phyloP scores from a whole-genome alignment of 2,888 invertebrate genomes.

The Acanthacorydalis orientalis region DNA sequence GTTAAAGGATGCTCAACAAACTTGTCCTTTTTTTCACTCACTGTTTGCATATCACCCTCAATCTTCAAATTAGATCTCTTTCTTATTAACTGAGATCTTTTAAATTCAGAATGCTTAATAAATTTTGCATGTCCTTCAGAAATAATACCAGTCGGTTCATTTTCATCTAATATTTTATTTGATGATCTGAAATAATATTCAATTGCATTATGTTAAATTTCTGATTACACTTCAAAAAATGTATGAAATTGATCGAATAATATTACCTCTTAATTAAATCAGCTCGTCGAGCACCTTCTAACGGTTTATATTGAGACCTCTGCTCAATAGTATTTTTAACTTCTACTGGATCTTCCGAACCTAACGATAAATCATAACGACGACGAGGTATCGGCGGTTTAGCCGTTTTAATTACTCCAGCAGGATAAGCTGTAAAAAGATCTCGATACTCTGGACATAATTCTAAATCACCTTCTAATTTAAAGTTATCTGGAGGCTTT shows the following conservation, averaged over 20 bases:
- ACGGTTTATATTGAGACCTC: constrained; percentile 11
- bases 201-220: background rate
- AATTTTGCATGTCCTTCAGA: constrained; percentile 24
- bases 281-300: constrained; percentile 1
- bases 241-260: constrained; percentile 19
- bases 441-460: constrained; percentile 28
- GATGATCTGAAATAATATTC: background rate
- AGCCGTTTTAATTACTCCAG: constrained; percentile 12
- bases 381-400: constrained; percentile 15
- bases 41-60: constrained; percentile 25
- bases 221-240: constrained; percentile 15
- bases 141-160: constrained; percentile 13
- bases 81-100: constrained; percentile 21
- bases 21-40: constrained; percentile 21
- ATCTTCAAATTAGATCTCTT: constrained; percentile 23
- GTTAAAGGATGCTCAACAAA: constrained; percentile 21
- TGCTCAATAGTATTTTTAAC: constrained; percentile 8
- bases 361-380: constrained; percentile 18
- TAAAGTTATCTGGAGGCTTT: constrained; percentile 23
- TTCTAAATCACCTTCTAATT: constrained; percentile 29
- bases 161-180: background rate
- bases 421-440: constrained; percentile 11
- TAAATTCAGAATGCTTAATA: constrained; percentile 19
- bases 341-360: constrained; percentile 10
- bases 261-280: background rate